phyloP scores from a whole-genome alignment of 2,797 vertebrate species.

The Silurus lanzhouensis region DNA sequence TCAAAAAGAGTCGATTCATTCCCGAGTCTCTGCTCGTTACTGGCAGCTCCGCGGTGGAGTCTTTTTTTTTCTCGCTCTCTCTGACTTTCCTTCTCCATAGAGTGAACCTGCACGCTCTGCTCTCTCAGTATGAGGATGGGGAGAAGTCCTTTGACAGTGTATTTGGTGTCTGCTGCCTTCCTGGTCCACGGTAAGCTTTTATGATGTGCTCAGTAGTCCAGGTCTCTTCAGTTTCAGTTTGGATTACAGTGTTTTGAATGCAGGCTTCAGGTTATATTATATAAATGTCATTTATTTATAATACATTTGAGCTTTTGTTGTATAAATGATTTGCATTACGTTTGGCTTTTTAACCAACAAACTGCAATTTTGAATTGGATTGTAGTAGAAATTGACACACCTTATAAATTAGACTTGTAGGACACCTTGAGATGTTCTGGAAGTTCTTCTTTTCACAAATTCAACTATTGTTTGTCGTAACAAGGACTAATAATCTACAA shows the following conservation, averaged over 20 bases:
- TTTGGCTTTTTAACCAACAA: neutral
- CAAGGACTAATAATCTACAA: neutral
- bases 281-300: neutral
- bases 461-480: neutral
- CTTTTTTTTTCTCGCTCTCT: neutral
- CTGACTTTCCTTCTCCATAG: neutral
- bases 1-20: conserved; percentile 16
- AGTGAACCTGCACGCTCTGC: neutral
- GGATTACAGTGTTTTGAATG: neutral
- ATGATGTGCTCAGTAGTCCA: too few species aligned
- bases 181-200: conserved; percentile 50
- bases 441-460: neutral
- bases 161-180: conserved; percentile 33
- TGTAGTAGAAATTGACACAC: neutral
- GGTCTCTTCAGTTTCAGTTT: neutral
- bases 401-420: neutral
- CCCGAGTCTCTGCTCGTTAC: too few species aligned
- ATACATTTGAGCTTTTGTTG: neutral
- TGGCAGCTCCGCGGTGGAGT: neutral
- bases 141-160: conserved; percentile 25
- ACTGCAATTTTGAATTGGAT: neutral
- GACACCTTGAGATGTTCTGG: neutral
- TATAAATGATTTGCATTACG: neutral
- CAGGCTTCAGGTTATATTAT: neutral
- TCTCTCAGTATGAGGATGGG: conserved; percentile 23